A percentile compares a stretch with the other conserved stretches of the same genome.
Evolutionary conservation across 2,113 vertebrate genomes (phyloP).

Genomic region (Petaurus breviceps): DNA sequence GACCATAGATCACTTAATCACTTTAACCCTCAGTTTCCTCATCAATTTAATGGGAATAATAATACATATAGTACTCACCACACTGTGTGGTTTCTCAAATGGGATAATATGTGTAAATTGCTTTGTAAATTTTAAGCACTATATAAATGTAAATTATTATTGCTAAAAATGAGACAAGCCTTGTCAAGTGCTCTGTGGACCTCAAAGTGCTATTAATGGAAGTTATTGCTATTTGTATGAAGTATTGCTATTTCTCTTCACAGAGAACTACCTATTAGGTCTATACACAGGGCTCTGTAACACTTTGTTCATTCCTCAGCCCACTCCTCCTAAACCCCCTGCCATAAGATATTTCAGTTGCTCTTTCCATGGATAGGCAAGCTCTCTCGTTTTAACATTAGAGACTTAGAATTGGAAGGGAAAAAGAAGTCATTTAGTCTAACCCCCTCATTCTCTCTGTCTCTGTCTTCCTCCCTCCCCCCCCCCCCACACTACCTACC

Average conservation of each 20-base stretch:
- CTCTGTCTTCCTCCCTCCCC: background rate
- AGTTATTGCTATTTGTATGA: background rate
- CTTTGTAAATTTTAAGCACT: background rate
- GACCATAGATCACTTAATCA: background rate
- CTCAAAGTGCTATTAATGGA: background rate
- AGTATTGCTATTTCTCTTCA: background rate
- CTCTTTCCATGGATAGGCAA: background rate
- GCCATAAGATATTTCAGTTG: background rate
- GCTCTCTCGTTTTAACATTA: background rate
- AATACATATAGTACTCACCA: background rate
- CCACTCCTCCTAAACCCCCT: background rate
- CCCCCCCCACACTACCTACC: background rate
- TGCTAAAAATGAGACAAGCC: background rate
- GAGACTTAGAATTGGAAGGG: background rate
- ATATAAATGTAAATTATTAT: background rate
- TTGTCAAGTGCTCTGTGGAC: background rate
- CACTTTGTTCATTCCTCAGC: background rate
- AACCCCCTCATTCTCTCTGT: background rate
- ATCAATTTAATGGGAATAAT: background rate
- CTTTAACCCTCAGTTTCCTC: background rate
- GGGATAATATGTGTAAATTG: background rate
- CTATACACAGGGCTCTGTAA: background rate
- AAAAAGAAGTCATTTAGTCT: background rate
- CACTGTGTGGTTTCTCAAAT: background rate
- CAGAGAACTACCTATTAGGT: background rate